Evolutionary conservation across 2,888 invertebrate species (phyloP), one percentile per base, ranked within the genome.

Genomic region (Microctonus aethiopoides): DNA sequence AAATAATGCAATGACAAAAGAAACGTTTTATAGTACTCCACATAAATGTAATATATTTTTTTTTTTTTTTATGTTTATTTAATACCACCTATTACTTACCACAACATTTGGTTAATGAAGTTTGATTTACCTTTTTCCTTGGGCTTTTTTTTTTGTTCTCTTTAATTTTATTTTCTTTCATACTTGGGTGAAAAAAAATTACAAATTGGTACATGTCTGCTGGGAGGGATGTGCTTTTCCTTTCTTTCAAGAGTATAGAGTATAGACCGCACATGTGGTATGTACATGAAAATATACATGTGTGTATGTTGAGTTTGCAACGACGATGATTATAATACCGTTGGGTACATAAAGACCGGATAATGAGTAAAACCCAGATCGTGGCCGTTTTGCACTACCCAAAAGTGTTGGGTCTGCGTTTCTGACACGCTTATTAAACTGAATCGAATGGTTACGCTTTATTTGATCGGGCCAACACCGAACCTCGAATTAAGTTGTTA

Each of bases 401-500:
- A 52, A 70, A 70, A 66, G 70, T 65, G 54, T 56, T 39, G 62
- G 51, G 64, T 51, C 71, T 26, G 68, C 46, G 16, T 46, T 46
- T 56, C 60, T 54, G 56, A 61, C 68, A 67, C 67, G 67, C 70
- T 82, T 78, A 80, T 82, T 81, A 78, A 46, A 76, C 72, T 70
- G 78, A 80, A 83, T 83, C 80, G 79, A 81, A 81, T 79, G 79
- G 80, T 83, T 81, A 80, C 77, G 77, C 77, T 81, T 83, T 82
- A 82, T 82, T 83, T 83, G 83, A 83, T 82, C 83, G 82, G 77
- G 74, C 70, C 67, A 70, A 74, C 72, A 78, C 78, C 74, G 77
- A 81, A 80, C 81, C 79, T 77, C 75, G 78, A 82, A 84, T 84
- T 84, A 84, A 81, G 84, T 83, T 81, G 82, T 84, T 84, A 84